phyloP scores from a whole-genome alignment of 2,797 vertebrate species.

The Lutjanus campechanus region DNA sequence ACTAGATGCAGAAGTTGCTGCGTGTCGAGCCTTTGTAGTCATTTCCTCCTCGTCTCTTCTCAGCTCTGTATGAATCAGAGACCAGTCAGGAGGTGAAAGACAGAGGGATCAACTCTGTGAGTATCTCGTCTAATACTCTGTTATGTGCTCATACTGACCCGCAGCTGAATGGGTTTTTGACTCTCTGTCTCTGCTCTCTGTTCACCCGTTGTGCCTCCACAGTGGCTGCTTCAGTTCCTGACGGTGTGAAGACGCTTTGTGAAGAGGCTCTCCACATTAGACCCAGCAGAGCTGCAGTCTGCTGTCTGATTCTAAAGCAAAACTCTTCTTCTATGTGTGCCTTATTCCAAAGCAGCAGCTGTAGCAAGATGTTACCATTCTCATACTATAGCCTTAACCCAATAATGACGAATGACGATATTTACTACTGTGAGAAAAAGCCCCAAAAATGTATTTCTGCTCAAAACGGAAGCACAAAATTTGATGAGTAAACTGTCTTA shows the following conservation, averaged over 20 bases:
- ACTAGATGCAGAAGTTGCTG: not conserved
- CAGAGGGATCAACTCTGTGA: conserved; percentile 85
- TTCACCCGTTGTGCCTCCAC: conserved; percentile 21
- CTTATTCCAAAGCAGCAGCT: not conserved
- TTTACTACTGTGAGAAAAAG: too few species aligned
- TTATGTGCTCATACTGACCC: not conserved
- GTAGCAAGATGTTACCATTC: not conserved
- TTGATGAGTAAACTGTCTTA: too few species aligned
- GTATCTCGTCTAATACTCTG: conserved; percentile 49
- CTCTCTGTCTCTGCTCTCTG: conserved; percentile 4
- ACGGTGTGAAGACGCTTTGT: conserved; percentile 70
- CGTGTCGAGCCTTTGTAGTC: not conserved
- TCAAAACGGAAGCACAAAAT: too few species aligned
- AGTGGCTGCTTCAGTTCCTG: conserved; percentile 87
- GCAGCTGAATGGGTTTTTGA: not conserved
- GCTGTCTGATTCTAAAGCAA: not conserved
- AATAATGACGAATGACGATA: too few species aligned
- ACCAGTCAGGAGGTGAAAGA: conserved; percentile 82
- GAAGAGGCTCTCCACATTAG: conserved; percentile 17
- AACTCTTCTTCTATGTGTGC: not conserved
- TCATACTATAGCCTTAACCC: not conserved
- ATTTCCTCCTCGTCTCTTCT: conserved; percentile 37
- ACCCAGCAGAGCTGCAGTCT: conserved; percentile 17
- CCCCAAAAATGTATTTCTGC: too few species aligned
- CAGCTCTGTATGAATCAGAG: conserved; percentile 85